Evolutionary conservation across 2,113 vertebrate genomes (phyloP).

Genomic region (Elephas maximus): DNA sequence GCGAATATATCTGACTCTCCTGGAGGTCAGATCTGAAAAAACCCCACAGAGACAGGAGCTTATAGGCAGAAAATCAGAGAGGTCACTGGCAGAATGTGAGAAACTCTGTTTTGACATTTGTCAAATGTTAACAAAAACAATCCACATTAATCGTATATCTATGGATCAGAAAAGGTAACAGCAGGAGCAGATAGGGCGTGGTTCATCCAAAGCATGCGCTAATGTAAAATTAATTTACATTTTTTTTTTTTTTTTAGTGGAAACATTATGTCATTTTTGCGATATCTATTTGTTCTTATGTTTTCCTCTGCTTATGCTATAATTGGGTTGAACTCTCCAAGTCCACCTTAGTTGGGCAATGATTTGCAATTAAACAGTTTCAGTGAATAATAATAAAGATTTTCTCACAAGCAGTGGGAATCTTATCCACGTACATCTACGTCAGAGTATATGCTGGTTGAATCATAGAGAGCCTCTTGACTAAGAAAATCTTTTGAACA

Average conservation of each 20-base stretch:
- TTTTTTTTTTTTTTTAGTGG: not conserved
- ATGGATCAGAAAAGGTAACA: not conserved
- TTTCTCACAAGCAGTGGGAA: not conserved
- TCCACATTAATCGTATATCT: not conserved
- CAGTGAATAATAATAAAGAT: constrained; percentile 18
- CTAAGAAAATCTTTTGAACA: constrained; percentile 19
- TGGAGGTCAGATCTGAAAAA: constrained; percentile 27
- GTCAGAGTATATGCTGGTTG: not conserved
- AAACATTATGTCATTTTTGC: not conserved
- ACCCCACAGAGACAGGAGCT: not conserved
- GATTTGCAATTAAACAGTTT: constrained; percentile 7
- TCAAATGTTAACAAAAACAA: constrained; percentile 63
- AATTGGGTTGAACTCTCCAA: not conserved
- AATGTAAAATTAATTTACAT: not conserved
- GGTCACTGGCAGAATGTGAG: not conserved
- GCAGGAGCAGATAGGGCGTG: not conserved
- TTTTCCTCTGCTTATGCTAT: not conserved
- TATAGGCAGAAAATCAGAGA: not conserved
- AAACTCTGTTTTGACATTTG: constrained; percentile 60
- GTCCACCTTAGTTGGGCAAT: not conserved
- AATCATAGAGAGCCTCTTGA: not conserved
- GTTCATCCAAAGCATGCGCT: not conserved
- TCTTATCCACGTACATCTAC: not conserved
- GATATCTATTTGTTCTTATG: not conserved
- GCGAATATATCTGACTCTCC: constrained; percentile 51